Base-by-base conservation (phyloP, 2,113 vertebrate species). In the Motacilla tschutschensis region DNA sequence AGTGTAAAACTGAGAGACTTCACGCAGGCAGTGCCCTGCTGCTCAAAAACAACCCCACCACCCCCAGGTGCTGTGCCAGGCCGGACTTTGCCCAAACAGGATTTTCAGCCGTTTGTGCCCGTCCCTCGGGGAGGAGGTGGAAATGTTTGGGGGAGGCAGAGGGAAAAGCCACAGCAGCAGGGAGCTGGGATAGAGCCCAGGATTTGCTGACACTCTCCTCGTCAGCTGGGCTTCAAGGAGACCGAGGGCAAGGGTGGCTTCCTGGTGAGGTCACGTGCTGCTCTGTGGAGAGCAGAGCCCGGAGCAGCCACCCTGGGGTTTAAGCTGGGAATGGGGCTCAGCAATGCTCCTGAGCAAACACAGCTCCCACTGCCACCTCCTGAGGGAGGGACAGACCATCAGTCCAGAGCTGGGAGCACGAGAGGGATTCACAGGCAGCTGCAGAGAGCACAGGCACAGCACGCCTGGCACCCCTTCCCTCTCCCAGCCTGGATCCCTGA, bases 371-470 rank as follows among this genome's bases (percentile, higher is more conserved):
- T 6, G 40, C 40, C 40, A 9, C 31, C 2, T 33, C 62, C 62
- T 2, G 31, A 72, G 50, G 20, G 5, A 5, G 41, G 48, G 21
- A 5, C 33, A 44, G 21, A 69, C 19, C 31, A 0, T 2, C 3
- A 35, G 36, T 0, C 1, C 58, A 6, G 31, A 26, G 58, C 40
- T 41, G 35, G 50, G 76, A 79, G n/a, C 46, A 6, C 0, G 0
- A 16, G 29, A 17, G 19, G 14, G 0, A 2, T 15, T 21, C 21
- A 22, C 15, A 6, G 21, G 8, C 72, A 47, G 40, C 57, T 53
- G 24, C 50, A 40, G n/a, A 29, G 29, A 59, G 8, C 21, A 31
- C 12, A 3, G 25, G 8, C 72, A 53, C 41, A 41, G 59, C 59
- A 54, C 13, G 15, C 26, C 29, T 4, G 2, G 33, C 29, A n/a